Evolutionary conservation across 2,797 vertebrate genomes (phyloP).

Genomic region (Xyrichtys novacula): DNA sequence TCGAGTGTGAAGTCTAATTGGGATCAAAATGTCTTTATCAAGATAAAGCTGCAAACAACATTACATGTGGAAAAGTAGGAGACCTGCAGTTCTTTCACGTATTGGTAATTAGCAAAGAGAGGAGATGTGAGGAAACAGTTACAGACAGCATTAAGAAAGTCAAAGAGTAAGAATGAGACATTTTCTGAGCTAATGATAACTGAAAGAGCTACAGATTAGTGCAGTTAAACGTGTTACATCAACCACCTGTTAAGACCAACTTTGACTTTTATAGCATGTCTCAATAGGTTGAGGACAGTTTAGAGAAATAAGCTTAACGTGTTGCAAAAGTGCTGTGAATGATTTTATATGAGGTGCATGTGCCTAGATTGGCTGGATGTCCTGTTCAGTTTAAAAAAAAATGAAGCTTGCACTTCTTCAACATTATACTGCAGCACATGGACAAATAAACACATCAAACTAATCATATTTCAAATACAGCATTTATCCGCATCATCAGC

Average conservation of each 20-base stretch:
- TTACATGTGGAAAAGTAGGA: constrained; percentile 9
- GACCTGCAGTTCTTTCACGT: background rate
- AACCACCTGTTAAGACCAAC: constrained; percentile 14
- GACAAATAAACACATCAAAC: too few species aligned
- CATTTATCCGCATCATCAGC: too few species aligned
- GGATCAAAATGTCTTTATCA: constrained; percentile 29
- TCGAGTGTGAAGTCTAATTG: constrained; percentile 4
- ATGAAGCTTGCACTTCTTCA: too few species aligned
- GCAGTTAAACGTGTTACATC: background rate
- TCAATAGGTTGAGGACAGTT: constrained; percentile 4
- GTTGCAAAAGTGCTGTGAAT: too few species aligned
- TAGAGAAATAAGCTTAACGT: background rate
- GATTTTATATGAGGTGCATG: too few species aligned
- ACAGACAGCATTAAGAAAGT: constrained; percentile 26
- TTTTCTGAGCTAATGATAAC: constrained; percentile 26
- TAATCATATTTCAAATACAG: too few species aligned
- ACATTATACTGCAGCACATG: too few species aligned
- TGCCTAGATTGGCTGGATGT: too few species aligned
- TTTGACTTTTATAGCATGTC: background rate
- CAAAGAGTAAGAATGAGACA: constrained; percentile 24
- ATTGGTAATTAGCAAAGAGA: constrained; percentile 44
- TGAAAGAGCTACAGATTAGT: constrained; percentile 8
- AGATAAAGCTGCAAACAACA: constrained; percentile 14
- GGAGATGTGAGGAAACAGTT: constrained; percentile 26
- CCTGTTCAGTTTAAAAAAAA: too few species aligned